A percentile compares a stretch with the other conserved stretches of the same genome.
These are phyloP conservation scores for Nycticorax nycticorax DNA, from an alignment of 2,113 vertebrate species.

Conservation along the genomic window DNA sequence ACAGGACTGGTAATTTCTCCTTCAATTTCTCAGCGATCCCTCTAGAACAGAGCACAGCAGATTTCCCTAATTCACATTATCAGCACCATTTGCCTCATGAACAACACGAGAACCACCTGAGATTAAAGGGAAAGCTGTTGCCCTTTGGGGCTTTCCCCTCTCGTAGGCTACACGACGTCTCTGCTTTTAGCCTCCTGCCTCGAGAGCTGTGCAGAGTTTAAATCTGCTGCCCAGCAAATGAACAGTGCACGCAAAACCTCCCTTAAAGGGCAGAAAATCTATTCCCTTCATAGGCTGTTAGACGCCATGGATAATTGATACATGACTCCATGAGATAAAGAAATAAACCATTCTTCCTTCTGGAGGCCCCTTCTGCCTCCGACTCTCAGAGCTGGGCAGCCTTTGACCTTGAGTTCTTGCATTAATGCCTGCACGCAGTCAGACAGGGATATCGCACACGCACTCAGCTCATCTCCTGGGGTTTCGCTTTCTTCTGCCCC, in stretches of 20 bases:
- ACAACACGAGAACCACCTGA: background rate
- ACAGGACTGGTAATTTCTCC: background rate
- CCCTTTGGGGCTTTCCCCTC: background rate
- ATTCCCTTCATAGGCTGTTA: background rate
- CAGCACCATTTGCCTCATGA: background rate
- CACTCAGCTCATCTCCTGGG: background rate
- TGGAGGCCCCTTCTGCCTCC: background rate
- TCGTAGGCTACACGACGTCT: background rate
- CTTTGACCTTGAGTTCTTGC: background rate
- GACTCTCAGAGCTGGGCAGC: background rate
- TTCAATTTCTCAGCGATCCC: background rate
- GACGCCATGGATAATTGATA: constrained; percentile 3
- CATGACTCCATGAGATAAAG: background rate
- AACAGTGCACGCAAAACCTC: background rate
- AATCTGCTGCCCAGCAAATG: background rate
- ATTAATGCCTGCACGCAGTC: background rate
- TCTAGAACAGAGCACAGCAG: background rate
- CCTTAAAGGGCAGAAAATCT: background rate
- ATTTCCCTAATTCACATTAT: background rate
- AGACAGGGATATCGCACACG: background rate
- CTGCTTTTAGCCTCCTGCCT: background rate
- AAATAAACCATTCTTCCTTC: background rate
- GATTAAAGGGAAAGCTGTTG: background rate
- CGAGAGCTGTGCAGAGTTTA: background rate
- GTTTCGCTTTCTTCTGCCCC: background rate